Base-by-base conservation (phyloP, 2,113 vertebrate genomes). In the Irena cyanogastra region DNA sequence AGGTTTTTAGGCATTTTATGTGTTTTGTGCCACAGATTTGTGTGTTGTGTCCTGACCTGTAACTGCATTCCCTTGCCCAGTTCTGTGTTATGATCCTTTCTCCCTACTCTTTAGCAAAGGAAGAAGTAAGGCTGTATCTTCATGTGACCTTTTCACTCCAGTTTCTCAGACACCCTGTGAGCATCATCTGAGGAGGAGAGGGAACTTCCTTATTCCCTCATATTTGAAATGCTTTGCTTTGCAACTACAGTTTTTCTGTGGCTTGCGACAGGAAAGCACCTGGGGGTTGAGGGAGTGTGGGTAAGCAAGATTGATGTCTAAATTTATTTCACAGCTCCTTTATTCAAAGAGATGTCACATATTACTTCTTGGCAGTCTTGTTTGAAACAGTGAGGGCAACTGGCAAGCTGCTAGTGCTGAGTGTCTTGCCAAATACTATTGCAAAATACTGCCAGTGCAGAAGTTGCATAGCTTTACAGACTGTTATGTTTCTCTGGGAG, bases 211-310 rank as follows among this genome's bases (percentile, higher is more conserved):
- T 41, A 6, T 87, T 66, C 83, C 44, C 4, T 89, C 47, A 5
- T 59, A 21, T 72, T 65, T 85, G 26, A 71, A 71, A 39, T 82
- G 41, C 57, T 89, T 93, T 84, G 53, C 88, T 92, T 87, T 91
- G 50, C 49, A 54, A 11, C 37, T 60, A 45, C 30, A 59, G 45
- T 27, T 41, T 80, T 61, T 68, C 80, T 89, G 83, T 82, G 54
- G 60, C 87, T 56, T 63, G 76, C 61, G 30, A 31, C 47, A 86
- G 86, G 83, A 94, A 90, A 89, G 72, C 76, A 95, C 91, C 80
- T 86, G 76, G 50, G 31, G 45, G 30, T 44, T 63, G 13, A 23
- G 30, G 24, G 22, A 69, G 28, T 23, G 33, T 90, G 35, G 47
- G 19, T 70, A 90, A 69, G 41, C 21, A 79, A 75, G 50, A 70